Evolutionary conservation across 2,113 vertebrate species (phyloP).

Genomic region (Harpagus bidentatus): DNA sequence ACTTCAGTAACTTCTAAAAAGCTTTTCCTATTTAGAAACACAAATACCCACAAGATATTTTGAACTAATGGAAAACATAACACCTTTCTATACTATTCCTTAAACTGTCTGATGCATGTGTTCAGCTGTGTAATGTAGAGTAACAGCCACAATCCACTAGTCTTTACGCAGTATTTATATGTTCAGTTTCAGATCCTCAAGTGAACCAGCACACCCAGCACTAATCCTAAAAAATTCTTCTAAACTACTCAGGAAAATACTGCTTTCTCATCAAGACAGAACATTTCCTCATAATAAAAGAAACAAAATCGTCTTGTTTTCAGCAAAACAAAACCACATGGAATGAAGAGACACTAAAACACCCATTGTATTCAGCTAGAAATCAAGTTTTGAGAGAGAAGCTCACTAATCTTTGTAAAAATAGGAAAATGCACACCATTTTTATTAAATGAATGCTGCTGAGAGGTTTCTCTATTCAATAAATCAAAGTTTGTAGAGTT

Average conservation of each 20-base stretch:
- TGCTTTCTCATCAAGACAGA: background rate
- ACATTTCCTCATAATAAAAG: background rate
- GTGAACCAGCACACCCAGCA: background rate
- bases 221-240: background rate
- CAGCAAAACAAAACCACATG: background rate
- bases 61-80: background rate
- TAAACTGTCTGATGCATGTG: background rate
- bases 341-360: background rate
- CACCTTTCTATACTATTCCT: background rate
- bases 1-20: background rate
- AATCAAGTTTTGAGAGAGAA: background rate
- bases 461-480: background rate
- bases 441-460: background rate
- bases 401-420: background rate
- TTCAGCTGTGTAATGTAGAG: background rate
- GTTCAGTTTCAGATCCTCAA: background rate
- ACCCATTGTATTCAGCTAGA: background rate
- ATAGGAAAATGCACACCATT: background rate
- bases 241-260: background rate
- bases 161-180: background rate
- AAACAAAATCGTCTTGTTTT: background rate
- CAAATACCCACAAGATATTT: background rate
- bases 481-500: background rate
- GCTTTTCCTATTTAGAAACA: background rate
- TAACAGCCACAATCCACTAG: background rate